Percentiles rank a stretch among this genome's conserved stretches.
phyloP scores from a whole-genome alignment of 2,113 vertebrate species.

The Arenaria interpres region DNA sequence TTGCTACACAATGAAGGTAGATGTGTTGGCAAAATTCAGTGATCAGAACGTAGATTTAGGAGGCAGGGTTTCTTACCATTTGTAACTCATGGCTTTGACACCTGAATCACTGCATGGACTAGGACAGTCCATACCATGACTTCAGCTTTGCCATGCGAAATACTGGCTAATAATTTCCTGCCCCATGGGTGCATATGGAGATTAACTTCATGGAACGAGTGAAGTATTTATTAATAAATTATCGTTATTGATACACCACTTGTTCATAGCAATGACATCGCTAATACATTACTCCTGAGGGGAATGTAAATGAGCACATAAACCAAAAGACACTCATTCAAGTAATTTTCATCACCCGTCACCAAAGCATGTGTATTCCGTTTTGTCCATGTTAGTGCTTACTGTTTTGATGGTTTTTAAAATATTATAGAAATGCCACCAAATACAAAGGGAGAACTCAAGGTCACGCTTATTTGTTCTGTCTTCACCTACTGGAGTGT shows the following conservation, averaged over 20 bases:
- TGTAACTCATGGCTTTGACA: not conserved
- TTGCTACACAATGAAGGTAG: not conserved
- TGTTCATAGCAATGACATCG: not conserved
- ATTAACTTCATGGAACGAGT: conserved; percentile 35
- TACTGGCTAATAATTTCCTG: not conserved
- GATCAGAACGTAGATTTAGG: not conserved
- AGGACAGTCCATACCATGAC: not conserved
- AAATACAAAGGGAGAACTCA: not conserved
- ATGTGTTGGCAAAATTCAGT: not conserved
- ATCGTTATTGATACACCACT: not conserved
- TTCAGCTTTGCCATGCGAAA: not conserved
- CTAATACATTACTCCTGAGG: not conserved
- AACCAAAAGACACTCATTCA: not conserved
- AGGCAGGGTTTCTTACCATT: not conserved
- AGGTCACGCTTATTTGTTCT: not conserved
- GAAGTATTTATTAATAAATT: conserved; percentile 51
- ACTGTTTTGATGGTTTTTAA: not conserved
- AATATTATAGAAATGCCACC: not conserved
- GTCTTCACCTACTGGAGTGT: not conserved
- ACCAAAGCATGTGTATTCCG: not conserved
- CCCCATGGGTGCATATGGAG: not conserved
- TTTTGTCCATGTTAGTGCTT: not conserved
- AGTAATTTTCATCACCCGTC: not conserved
- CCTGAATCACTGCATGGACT: not conserved
- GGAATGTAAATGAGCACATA: conserved; percentile 27